Evolutionary conservation across 1,140 invertebrate species (phyloP), one percentile per base, ranked within the genome.

Genomic region (Neodiprion virginianus): DNA sequence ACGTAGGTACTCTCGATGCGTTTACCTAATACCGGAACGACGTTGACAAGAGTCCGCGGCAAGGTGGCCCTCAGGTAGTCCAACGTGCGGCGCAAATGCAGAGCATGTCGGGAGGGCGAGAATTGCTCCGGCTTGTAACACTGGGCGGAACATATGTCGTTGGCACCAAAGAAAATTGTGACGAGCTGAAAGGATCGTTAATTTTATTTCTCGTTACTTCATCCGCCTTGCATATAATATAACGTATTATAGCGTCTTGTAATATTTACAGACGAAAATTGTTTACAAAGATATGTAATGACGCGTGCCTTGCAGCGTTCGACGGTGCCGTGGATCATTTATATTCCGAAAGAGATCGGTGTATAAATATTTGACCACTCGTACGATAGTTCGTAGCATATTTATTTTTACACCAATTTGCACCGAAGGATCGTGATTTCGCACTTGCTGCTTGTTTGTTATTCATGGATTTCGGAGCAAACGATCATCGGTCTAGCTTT

Each of bases 91-190:
- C 90, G 87, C 23, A 96, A 86, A 80, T 94, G 91, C 49, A 88
- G 83, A 1, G 90, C 89, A 81, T 95, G 94, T 17, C 90, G 90
- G 1, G 88, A 80, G 1, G 90, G 91, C 1, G 92, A 92, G 81
- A 90, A 91, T 69, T 87, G 82, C 1, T 91, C 87, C 0, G 91
- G 90, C 73, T 90, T 90, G 76, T 91, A 92, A 80, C 94, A 95
- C 53, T 95, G 94, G 0, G 92, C 93, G 0, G 93, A 93, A 82
- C 95, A 97, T 12, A 96, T 90, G 84, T 96, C 95, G 83, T 97
- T 97, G 53, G 94, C 94, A 11, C 95, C 95, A 73, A 96, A 93
- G 80, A 96, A 93, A n/a, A 97, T 88, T 0, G 95, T 96, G n/a
- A 96, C 88, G 86, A 93, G 75, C 89, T 90, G 79, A 84, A 17